Conservation (phyloP, 2,113 vertebrate genomes). For the Pampusana beccarii region DNA sequence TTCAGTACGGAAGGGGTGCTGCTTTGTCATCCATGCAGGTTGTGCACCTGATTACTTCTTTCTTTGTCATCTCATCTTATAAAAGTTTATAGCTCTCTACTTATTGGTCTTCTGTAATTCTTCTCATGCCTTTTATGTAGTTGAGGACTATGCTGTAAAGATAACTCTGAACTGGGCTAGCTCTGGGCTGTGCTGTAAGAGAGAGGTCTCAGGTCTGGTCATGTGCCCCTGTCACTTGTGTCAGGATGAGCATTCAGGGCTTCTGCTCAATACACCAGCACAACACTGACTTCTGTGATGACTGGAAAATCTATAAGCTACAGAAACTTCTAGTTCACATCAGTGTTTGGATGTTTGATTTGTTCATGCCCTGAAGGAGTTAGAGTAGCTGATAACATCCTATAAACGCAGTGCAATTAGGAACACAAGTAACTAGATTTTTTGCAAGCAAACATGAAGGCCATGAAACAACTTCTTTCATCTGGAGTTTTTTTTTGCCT, state of each 20-base stretch:
- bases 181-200: background rate
- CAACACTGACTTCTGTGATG: background rate
- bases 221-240: background rate
- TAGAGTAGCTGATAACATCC: background rate
- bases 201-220: background rate
- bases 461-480: background rate
- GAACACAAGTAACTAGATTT: background rate
- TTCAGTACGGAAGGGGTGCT: background rate
- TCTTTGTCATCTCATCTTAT: background rate
- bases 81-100: background rate
- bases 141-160: background rate
- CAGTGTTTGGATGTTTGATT: background rate
- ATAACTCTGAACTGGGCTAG: background rate
- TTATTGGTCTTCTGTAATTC: background rate
- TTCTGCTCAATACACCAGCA: rapidly evolving
- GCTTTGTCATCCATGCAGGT: background rate
- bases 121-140: background rate
- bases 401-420: background rate
- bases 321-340: background rate
- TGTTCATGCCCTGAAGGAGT: background rate
- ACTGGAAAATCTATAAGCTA: background rate
- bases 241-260: background rate
- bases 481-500: background rate
- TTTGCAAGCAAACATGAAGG: rapidly evolving
- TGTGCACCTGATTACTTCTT: background rate